A percentile compares a stretch with the other conserved stretches of the same genome.
Conservation (phyloP, 2,888 invertebrate genomes). For the Bombyx huttoni region DNA sequence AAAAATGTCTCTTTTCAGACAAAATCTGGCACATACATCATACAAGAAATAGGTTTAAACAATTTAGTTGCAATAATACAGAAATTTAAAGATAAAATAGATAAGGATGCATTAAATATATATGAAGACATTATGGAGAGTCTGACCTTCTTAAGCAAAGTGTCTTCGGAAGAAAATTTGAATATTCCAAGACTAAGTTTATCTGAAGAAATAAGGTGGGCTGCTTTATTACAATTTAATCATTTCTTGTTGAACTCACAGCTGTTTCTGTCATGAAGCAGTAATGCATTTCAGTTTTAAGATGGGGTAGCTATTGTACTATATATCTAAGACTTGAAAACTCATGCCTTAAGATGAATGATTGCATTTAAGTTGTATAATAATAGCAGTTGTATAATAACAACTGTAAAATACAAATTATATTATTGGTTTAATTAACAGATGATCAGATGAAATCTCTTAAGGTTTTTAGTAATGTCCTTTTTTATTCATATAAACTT, state of each 20-base stretch:
- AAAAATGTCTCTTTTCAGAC: constrained; percentile 43
- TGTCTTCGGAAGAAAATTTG: constrained; percentile 47
- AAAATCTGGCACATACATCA: constrained; percentile 61
- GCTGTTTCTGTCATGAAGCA: too few relatives aligned
- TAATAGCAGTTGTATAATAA: too few relatives aligned
- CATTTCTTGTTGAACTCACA: not conserved
- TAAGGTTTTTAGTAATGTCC: too few relatives aligned
- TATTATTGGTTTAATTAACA: too few relatives aligned
- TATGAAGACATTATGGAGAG: constrained; percentile 59
- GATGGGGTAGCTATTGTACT: too few relatives aligned
- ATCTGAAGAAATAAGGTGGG: constrained; percentile 50
- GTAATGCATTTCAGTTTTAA: not conserved
- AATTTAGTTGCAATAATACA: constrained; percentile 47
- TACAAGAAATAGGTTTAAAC: constrained; percentile 58
- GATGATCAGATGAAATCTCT: too few relatives aligned
- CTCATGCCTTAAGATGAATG: too few relatives aligned
- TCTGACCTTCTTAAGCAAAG: constrained; percentile 44
- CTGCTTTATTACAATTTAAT: constrained; percentile 1
- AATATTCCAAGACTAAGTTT: constrained; percentile 45
- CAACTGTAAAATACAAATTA: too few relatives aligned
- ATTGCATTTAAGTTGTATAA: too few relatives aligned
- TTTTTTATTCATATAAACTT: too few relatives aligned
- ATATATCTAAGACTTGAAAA: too few relatives aligned
- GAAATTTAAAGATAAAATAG: constrained; percentile 47
- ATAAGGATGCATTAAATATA: constrained; percentile 36